Evolutionary conservation across 2,113 vertebrate genomes (phyloP), one percentile per base, ranked within the genome.

Genomic region (Noctilio leporinus): DNA sequence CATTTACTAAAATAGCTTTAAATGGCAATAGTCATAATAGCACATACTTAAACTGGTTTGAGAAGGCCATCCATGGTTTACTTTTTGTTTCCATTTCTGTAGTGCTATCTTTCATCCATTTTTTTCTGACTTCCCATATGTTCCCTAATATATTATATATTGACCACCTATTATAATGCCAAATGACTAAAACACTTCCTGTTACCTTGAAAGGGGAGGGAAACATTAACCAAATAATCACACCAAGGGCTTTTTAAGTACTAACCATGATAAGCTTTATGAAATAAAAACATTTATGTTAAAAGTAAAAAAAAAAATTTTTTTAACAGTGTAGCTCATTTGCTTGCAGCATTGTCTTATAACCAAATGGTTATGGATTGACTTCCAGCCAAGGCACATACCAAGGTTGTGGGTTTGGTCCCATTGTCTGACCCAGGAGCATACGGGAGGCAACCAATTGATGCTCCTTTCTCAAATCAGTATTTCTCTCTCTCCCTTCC

Each of bases 1-100:
- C 33, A 51, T 62, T 59, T 89, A 93, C 69, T 88, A 96, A 95
- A 91, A 78, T 28, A 35, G 9, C 43, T 92, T 78, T 78, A 72
- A 93, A 38, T 67, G 47, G 35, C 45, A 92, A 26, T 4, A 59
- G 10, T 51, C 67, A 16, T 83, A 47, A 89, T 10, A 73, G 49
- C 38, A 89, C 28, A 55, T 47, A 90, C 59, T 30, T 73, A 70
- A 62, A 85, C 38, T 89, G 11, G 3, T 78, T 77, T 73, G 15
- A 73, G 86, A 22, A 91, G 28, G 17, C 33, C 62, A 43, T n/a
- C 33, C 53, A 28, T 40, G 22, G 47, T 73, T 95, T 76, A 22
- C 43, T 83, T 77, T 85, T 76, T 86, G 26, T 51, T 85, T 33
- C 38, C 69, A 62, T 59, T 77, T 86, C 78, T 57, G 45, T 53